Conservation (phyloP, 2,797 vertebrate genomes). For the Scolopax bukidnonensis region DNA sequence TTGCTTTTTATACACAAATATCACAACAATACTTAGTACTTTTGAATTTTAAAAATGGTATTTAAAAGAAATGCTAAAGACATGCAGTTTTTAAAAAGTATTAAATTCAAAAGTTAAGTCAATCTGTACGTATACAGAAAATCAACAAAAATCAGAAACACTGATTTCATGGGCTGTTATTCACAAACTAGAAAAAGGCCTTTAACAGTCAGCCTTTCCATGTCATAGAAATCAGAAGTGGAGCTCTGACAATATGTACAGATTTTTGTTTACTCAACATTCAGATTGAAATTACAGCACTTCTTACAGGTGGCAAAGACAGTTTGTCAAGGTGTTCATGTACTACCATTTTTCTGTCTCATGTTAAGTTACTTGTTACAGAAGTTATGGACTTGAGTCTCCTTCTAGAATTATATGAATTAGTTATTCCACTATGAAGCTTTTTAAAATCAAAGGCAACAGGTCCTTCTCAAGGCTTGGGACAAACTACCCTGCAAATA, state of each 20-base stretch:
- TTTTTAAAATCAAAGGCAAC: neutral
- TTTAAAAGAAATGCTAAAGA: neutral
- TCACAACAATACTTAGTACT: conserved; percentile 57
- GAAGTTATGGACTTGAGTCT: neutral
- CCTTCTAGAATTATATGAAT: neutral
- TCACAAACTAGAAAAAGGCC: neutral
- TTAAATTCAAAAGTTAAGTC: neutral
- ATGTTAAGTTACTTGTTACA: neutral
- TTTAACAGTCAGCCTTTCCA: neutral
- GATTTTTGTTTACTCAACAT: neutral
- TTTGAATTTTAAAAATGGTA: neutral
- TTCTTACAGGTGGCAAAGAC: neutral
- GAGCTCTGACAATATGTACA: neutral
- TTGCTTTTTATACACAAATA: conserved; percentile 56
- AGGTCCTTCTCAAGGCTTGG: neutral
- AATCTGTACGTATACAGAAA: neutral
- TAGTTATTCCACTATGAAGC: neutral
- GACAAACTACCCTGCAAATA: neutral
- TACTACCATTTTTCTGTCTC: neutral
- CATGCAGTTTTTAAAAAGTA: neutral
- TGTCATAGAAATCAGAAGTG: neutral
- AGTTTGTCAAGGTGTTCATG: neutral
- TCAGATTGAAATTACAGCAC: neutral
- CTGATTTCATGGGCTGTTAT: neutral
- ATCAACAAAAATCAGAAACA: neutral